phyloP scores from a whole-genome alignment of 2,888 invertebrate genomes.

The Papilio elwesi region DNA sequence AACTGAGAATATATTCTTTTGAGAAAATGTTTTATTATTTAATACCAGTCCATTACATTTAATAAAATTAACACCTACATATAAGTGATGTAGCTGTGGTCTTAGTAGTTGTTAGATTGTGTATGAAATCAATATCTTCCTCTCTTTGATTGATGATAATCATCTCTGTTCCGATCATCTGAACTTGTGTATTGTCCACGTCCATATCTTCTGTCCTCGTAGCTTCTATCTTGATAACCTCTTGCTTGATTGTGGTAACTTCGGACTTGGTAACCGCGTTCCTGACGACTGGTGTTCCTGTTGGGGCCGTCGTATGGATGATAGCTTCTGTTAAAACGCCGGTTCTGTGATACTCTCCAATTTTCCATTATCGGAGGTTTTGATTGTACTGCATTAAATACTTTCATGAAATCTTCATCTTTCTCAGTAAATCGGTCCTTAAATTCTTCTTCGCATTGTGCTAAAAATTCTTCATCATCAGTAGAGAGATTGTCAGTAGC shows the following conservation, averaged over 20 bases:
- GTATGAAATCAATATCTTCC: conserved; percentile 1
- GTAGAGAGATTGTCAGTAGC: conserved; percentile 70
- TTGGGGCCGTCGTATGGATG: conserved; percentile 55
- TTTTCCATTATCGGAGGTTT: conserved; percentile 85
- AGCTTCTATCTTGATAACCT: conserved; percentile 47
- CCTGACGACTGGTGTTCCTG: conserved; percentile 47
- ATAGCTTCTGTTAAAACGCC: conserved; percentile 52
- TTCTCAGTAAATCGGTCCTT: conserved; percentile 85
- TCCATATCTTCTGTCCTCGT: conserved; percentile 20
- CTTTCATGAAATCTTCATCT: conserved; percentile 85
- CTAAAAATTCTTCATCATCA: conserved; percentile 85
- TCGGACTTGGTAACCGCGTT: conserved; percentile 46
- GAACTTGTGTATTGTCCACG: conserved; percentile 3
- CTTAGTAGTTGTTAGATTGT: neutral
- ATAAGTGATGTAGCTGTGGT: neutral
- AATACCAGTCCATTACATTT: conserved; percentile 15
- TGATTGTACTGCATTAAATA: conserved; percentile 67
- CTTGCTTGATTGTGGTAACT: conserved; percentile 46
- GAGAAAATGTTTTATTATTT: conserved; percentile 65
- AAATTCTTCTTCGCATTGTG: conserved; percentile 86
- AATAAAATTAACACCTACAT: neutral
- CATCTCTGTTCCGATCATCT: conserved; percentile 8
- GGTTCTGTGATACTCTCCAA: conserved; percentile 73
- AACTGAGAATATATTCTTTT: conserved; percentile 84
- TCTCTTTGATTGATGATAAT: conserved; percentile 14